Base-by-base conservation (phyloP, 2,113 vertebrate species). In the Oceanodroma tethys region DNA sequence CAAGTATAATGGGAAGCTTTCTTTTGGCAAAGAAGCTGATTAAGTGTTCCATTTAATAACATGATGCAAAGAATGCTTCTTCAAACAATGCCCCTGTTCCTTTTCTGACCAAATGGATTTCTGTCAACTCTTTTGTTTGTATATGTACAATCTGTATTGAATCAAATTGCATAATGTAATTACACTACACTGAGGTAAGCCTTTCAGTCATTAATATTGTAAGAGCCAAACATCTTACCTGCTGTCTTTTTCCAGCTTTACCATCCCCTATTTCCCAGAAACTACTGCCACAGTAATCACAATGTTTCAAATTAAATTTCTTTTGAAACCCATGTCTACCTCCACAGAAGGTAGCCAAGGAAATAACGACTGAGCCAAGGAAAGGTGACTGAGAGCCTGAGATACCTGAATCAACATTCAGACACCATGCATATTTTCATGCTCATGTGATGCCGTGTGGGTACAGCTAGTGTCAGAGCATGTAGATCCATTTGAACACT, bases 41-140 rank as follows among this genome's bases (percentile, higher is more conserved):
- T 96, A 97, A 96, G 92, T 95, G 94, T 96, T 96, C 91, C 87
- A 95, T 97, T 97, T 97, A 97, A 95, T 92, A 96, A 60, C 38
- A 63, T 43, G 91, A 97, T 83, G 75, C 68, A 96, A 97, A 95
- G 73, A 96, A 97, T 68, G 10, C 22, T 96, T 91, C 68, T 94
- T 96, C 85, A 94, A 40, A 96, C 42, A 95, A 83, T 75, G 22
- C 6, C 52, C 38, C 47, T 93, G 13, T 59, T 98, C 19, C 47
- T 84, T 67, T 88, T 86, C 79, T 93, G 65, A 88, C 55, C 34
- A 73, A 97, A 86, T 36, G 25, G 34, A 95, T 58, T 82, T 95
- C 78, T 83, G n/a, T 78, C 52, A 87, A 73, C 9, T 67, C 29
- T 92, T 97, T 93, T 73, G 40, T 82, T 91, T 90, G 18, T 50